Evolutionary conservation across 2,888 invertebrate species (phyloP).

Genomic region (Poecilus cupreus): DNA sequence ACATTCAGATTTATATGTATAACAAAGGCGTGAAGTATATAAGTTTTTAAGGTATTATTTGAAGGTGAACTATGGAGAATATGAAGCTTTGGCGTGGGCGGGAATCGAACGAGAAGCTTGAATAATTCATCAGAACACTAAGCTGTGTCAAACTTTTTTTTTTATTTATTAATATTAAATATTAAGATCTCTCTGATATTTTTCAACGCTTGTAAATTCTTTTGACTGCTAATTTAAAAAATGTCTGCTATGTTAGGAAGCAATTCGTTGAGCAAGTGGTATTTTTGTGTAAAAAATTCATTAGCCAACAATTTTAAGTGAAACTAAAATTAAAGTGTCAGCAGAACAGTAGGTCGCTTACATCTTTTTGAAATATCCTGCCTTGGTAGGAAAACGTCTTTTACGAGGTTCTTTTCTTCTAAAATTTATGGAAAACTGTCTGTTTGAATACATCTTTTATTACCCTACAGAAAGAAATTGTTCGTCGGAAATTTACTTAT

Average conservation of each 20-base stretch:
- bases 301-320: conserved; percentile 18
- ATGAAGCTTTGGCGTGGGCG: too few relatives aligned
- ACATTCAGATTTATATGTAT: too few relatives aligned
- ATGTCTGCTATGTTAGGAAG: background rate
- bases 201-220: background rate
- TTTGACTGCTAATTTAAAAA: background rate
- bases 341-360: conserved; percentile 3
- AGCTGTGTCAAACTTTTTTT: too few relatives aligned
- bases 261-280: background rate
- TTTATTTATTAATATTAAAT: too few relatives aligned
- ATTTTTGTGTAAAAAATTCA: conserved; percentile 11
- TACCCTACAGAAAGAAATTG: background rate
- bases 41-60: too few relatives aligned
- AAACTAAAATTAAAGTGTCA: conserved; percentile 14
- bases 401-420: background rate
- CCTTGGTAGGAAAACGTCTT: background rate
- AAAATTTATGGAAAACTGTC: conserved; percentile 6
- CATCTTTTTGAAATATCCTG: conserved; percentile 21
- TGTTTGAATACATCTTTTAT: background rate
- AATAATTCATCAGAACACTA: too few relatives aligned
- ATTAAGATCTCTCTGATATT: too few relatives aligned
- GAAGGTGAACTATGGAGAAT: too few relatives aligned
- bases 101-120: too few relatives aligned
- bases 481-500: background rate
- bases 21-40: too few relatives aligned